Evolutionary conservation across 2,113 vertebrate genomes (phyloP), one percentile per base, ranked within the genome.

Genomic region (Platysteira castanea): DNA sequence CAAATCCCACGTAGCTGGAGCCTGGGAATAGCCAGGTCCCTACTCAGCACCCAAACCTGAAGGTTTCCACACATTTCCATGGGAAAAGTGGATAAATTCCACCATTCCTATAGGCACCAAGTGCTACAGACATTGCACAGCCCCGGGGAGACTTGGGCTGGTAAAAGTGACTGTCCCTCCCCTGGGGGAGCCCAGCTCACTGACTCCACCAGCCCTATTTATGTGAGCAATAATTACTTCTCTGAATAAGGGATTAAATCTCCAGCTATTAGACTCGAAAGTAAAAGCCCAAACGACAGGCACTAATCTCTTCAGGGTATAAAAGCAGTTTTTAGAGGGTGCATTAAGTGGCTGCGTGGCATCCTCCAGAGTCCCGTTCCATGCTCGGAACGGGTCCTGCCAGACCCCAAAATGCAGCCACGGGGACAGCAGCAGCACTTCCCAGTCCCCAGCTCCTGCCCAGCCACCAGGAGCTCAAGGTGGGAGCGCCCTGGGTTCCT

Each of bases 211-310:
- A 95, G 90, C 52, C 70, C 92, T 82, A 91, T 83, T 94, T 79
- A 90, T 75, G 79, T 65, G 88, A 93, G 85, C 89, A 92, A 64
- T 83, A 96, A 95, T 92, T 90, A 90, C 83, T 94, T 87, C 83
- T 83, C 80, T 69, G 93, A 95, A 86, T 41, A 76, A 83, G 67
- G 92, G 78, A 94, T 94, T 90, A 92, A 74, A 86, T 90, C 93
- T 93, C 86, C 68, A 88, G 90, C 86, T 86, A 92, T 77, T 64
- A 80, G 85, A 53, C 63, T 85, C 70, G 14, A 76, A 76, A 90
- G 86, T 86, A 86, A 92, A 88, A 96, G 87, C 94, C 71, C 75
- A 69, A 77, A 59, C 57, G 80, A 93, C 91, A 95, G 79, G 24
- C 79, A 70, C 76, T 89, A 57, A 95, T 90, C 95, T 88, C 89